phyloP scores from a whole-genome alignment of 2,797 vertebrate species.

The Discoglossus pictus region DNA sequence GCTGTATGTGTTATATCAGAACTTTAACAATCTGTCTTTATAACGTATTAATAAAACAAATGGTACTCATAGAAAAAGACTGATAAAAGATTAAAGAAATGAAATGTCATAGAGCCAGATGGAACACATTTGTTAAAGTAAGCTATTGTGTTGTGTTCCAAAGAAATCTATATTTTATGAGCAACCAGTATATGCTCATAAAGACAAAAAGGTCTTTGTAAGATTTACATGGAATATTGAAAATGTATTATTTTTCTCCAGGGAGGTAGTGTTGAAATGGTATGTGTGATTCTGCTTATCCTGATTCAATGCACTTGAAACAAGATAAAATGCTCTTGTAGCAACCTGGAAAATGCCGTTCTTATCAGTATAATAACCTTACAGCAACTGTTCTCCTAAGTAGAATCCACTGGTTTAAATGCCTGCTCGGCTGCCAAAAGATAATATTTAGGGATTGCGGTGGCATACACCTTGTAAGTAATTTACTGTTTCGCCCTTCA shows the following conservation, averaged over 20 bases:
- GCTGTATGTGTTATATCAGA: background rate
- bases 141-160: slow-evolving; percentile 48
- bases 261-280: slow-evolving; percentile 32
- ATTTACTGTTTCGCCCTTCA: slow-evolving; percentile 19
- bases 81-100: slow-evolving; percentile 44
- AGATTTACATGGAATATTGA: slow-evolving; percentile 47
- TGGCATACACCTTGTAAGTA: background rate
- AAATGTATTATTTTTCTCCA: slow-evolving; percentile 38
- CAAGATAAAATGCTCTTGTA: slow-evolving; percentile 38
- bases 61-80: slow-evolving; percentile 20
- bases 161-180: slow-evolving; percentile 50
- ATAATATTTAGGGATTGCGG: slow-evolving; percentile 12
- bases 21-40: slow-evolving; percentile 13
- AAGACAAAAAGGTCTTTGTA: slow-evolving; percentile 47
- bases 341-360: slow-evolving; percentile 27
- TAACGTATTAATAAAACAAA: slow-evolving; percentile 41
- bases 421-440: slow-evolving; percentile 22
- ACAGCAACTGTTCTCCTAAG: slow-evolving; percentile 31
- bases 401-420: slow-evolving; percentile 14
- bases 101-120: slow-evolving; percentile 41
- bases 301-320: slow-evolving; percentile 31
- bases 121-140: slow-evolving; percentile 50
- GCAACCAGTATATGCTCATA: slow-evolving; percentile 42
- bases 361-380: slow-evolving; percentile 43
- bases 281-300: slow-evolving; percentile 24